Evolutionary conservation across 2,888 invertebrate species (phyloP).

Genomic region (Drosophila atripex): DNA sequence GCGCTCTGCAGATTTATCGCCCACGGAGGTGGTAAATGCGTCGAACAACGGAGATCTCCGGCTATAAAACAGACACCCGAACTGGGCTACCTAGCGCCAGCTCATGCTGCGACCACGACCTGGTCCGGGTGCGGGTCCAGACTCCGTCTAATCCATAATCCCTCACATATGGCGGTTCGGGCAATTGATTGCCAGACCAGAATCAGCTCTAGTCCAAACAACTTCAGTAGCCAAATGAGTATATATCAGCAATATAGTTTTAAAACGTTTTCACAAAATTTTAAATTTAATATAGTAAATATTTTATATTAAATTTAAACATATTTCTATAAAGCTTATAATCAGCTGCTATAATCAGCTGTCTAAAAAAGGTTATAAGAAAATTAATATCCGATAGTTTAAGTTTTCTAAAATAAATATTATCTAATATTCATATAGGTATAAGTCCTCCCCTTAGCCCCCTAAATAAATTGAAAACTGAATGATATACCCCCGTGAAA

Average conservation of each 20-base stretch:
- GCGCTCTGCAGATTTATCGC: conserved; percentile 81
- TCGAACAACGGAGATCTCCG: conserved; percentile 44
- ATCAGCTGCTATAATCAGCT: too few relatives aligned
- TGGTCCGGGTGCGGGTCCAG: conserved; percentile 4
- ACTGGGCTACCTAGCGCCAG: conserved; percentile 68
- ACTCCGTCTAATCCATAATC: conserved; percentile 44
- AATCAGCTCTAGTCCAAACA: neutral
- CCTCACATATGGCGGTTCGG: conserved; percentile 43
- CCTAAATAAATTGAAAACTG: too few relatives aligned
- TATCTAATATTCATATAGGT: too few relatives aligned
- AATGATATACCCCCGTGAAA: too few relatives aligned
- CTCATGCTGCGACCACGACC: conserved; percentile 61
- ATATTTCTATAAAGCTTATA: too few relatives aligned
- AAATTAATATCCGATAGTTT: too few relatives aligned
- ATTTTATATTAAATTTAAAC: neutral
- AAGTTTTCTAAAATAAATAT: too few relatives aligned
- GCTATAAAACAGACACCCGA: conserved; percentile 72
- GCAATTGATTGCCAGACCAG: neutral
- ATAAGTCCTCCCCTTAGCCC: too few relatives aligned
- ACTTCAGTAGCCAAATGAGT: too few relatives aligned
- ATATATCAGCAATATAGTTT: too few relatives aligned
- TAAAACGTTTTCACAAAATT: neutral
- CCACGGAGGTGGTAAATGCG: conserved; percentile 77
- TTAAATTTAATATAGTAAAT: neutral
- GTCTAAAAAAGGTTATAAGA: too few relatives aligned